Evolutionary conservation across 2,888 invertebrate species (phyloP).

Genomic region (Clepsis dumicolana): DNA sequence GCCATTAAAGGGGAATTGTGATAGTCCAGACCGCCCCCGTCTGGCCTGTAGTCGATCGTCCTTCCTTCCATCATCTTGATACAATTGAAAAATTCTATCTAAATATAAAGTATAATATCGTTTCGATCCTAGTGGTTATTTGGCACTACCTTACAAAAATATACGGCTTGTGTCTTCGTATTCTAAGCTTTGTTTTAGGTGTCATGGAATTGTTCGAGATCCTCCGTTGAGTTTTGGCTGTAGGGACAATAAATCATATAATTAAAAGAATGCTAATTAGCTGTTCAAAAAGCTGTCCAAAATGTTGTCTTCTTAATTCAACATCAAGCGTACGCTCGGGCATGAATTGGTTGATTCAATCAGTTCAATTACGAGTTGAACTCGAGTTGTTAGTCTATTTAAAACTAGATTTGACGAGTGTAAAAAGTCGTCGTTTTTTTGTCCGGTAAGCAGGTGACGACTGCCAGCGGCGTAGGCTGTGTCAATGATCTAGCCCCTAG

Average conservation of each 20-base stretch:
- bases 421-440: conserved; percentile 71
- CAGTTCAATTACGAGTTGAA: conserved; percentile 45
- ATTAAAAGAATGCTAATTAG: conserved; percentile 39
- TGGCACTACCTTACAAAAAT: conserved; percentile 84
- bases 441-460: conserved; percentile 79
- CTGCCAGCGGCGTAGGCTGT: conserved; percentile 79
- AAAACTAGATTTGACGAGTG: conserved; percentile 73
- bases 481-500: conserved; percentile 84
- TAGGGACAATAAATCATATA: conserved; percentile 54
- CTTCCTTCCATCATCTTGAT: conserved; percentile 85
- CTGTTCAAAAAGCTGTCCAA: conserved; percentile 50
- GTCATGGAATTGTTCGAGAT: conserved; percentile 85
- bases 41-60: conserved; percentile 84
- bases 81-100: conserved; percentile 73
- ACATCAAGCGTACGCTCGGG: conserved; percentile 46
- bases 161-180: conserved; percentile 66
- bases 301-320: conserved; percentile 60
- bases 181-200: conserved; percentile 62
- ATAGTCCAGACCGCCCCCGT: conserved; percentile 88
- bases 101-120: conserved; percentile 66
- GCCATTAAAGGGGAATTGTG: conserved; percentile 89
- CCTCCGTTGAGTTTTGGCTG: conserved; percentile 79
- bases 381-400: conserved; percentile 58
- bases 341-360: conserved; percentile 47
- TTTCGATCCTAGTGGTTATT: conserved; percentile 67